phyloP scores from a whole-genome alignment of 2,888 invertebrate species.

The Danaus chrysippus region DNA sequence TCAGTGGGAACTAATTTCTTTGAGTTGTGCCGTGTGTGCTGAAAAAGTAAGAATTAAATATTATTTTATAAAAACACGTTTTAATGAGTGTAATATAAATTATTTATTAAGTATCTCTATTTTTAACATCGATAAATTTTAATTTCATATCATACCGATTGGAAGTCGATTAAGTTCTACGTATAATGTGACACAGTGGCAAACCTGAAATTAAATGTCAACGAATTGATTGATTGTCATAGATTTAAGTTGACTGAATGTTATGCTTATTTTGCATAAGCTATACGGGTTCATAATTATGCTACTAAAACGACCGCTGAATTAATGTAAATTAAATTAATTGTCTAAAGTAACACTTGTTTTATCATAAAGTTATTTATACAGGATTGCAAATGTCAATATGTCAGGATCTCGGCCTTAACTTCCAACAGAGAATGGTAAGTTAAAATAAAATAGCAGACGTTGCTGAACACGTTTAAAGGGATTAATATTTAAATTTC shows the following conservation, averaged over 20 bases:
- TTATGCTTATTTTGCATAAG: constrained; percentile 56
- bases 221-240: constrained; percentile 40
- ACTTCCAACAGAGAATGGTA: constrained; percentile 79
- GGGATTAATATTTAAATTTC: constrained; percentile 4
- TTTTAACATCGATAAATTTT: no score
- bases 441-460: constrained; percentile 13
- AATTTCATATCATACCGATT: no score
- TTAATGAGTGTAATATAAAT: no score
- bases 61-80: no score
- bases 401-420: constrained; percentile 80
- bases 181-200: constrained; percentile 11
- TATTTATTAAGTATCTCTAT: no score
- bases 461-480: constrained; percentile 10
- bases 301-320: constrained; percentile 48
- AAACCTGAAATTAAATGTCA: constrained; percentile 31
- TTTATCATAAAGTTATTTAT: constrained; percentile 55
- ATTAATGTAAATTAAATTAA: constrained; percentile 43
- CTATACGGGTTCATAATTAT: constrained; percentile 55
- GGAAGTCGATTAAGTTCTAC: constrained; percentile 7
- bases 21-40: no score
- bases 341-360: constrained; percentile 46
- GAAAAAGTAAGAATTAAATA: no score
- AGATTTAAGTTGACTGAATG: constrained; percentile 43
- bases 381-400: constrained; percentile 79
- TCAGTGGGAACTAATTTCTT: no score